Evolutionary conservation across 2,888 invertebrate species (phyloP), one percentile per base, ranked within the genome.

Genomic region (Boloria selene): DNA sequence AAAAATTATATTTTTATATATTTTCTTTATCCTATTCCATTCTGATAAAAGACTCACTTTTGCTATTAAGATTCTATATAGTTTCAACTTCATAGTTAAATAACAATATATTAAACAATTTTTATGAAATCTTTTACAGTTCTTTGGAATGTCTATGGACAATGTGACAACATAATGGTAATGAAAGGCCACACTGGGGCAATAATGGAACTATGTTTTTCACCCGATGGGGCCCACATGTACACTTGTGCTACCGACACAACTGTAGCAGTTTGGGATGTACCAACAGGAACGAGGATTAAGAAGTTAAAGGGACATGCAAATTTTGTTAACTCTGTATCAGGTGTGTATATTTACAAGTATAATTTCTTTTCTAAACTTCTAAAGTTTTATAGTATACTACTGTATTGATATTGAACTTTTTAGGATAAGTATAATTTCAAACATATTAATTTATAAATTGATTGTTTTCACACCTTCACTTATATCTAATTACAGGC

Each of bases 61-160:
- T 49, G 17, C 6, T 13, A 49, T 3, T 49, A 17, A 13, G 7
- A 16, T 49, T 47, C 0, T 16, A 6, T n/a, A 47, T 16, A 2
- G n/a, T 47, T 16, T 6, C 6, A 49, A 7, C 17, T 49, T 7
- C 3, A 47, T 49, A 14, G 6, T 6, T 49, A 2, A 14, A 17
- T 22, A 22, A 18, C 10, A 2, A 38, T 22, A 3, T 10, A 22
- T 4, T 51, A 4, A 22, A 51, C 18, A 22, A 22, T 10, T 0
- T 17, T 13, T 16, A 38, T 6, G 42, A 17, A 14, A 51, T 26
- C 14, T 56, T 66, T 92, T 93, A 64, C 82, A 97, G 97, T 95
- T 85, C 89, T 99, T 72, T 99, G 99, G 99, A 97, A 96, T 83
- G 98, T 98, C 0, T 98, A 98, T 80, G 99, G 98, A 0, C 98